phyloP scores from a whole-genome alignment of 2,113 vertebrate genomes.

The Plecturocebus donacophilus region DNA sequence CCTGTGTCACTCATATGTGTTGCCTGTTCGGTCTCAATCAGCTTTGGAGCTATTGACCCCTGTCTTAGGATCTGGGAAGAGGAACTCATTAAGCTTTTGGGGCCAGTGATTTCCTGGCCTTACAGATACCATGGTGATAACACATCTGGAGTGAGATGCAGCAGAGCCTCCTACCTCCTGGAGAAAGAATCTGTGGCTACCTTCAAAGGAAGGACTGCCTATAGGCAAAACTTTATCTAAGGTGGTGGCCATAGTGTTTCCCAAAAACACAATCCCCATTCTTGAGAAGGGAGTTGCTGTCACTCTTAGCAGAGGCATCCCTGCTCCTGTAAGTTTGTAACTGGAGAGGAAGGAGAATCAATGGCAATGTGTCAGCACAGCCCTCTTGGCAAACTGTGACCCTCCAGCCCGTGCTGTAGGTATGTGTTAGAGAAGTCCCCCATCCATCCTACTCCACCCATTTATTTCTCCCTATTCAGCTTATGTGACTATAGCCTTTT shows the following conservation, averaged over 20 bases:
- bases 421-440: background rate
- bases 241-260: background rate
- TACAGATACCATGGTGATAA: background rate
- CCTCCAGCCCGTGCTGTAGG: background rate
- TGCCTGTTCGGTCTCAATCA: background rate
- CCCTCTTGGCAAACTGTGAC: background rate
- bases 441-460: too few relatives aligned
- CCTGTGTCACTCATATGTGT: too few relatives aligned
- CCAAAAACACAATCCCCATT: background rate
- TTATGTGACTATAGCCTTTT: background rate
- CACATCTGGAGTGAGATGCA: background rate
- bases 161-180: background rate
- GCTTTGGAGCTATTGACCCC: background rate
- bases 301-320: background rate
- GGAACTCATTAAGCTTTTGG: background rate
- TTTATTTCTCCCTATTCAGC: background rate
- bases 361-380: background rate
- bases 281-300: background rate
- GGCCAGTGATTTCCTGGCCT: background rate
- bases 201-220: background rate
- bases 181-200: background rate
- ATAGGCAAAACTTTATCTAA: background rate
- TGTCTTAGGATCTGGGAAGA: background rate
- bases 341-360: background rate
- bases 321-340: background rate